Evolutionary conservation across 2,888 invertebrate species (phyloP), one percentile per base, ranked within the genome.

Genomic region (Diadromus collaris): DNA sequence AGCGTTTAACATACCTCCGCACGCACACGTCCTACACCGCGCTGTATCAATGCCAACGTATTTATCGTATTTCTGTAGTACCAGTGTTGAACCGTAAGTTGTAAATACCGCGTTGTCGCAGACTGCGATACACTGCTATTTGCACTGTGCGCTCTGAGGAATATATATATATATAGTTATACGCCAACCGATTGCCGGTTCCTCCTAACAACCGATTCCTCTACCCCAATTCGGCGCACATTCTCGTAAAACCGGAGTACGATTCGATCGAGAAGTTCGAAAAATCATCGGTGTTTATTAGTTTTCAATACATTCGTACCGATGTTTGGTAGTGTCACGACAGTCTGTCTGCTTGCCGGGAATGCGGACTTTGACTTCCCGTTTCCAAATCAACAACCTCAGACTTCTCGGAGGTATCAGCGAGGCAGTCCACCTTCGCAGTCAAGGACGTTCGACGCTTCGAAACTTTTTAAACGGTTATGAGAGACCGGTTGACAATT

Each of bases 331-430:
- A 46, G n/a, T 19, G 46, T 46, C 46, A 9, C 46, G 16, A 7
- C 46, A 7, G 19, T 46, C 19, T 2, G 19, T 51, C 46, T 13
- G 46, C 38, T 64, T 44, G 21, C 0, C 27, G 48, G 19, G 46
- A 60, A 41, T 38, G 27, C 46, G 65, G 65, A 60, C 58, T 74
- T 74, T 74, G 65, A 74, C 60, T 60, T 46, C 19, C 1, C 16
- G 56, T 46, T 46, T 63, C 32, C 13, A 46, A 64, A 63, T 61
- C 69, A 64, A 63, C 76, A 76, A 69, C 63, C 76, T 71, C 27
- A 21, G 21, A 34, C 48, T 41, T 72, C 78, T 69, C 63, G n/a
- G 51, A 64, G 56, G 56, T 58, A 44, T 73, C 72, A 19, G 19
- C 29, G 29, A 46, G n/a, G 44, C 63, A 54, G 46, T 16, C 48